A percentile compares a stretch with the other conserved stretches of the same genome.
phyloP scores from a whole-genome alignment of 2,888 invertebrate species.

The Lucinisca nassula region DNA sequence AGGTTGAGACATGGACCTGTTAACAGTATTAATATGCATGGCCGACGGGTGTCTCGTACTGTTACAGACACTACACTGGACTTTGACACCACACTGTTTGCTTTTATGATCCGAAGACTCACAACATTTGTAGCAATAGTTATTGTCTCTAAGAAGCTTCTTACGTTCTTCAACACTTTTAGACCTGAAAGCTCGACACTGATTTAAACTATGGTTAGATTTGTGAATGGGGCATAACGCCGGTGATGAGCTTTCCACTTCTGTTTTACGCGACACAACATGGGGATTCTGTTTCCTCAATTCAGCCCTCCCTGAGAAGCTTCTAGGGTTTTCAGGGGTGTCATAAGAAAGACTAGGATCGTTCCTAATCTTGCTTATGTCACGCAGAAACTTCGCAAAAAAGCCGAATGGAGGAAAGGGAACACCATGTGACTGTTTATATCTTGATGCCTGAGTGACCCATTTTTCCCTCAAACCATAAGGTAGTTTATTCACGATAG shows the following conservation, averaged over 20 bases:
- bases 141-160: not conserved
- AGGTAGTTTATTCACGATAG: slow-evolving; percentile 23
- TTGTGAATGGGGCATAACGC: not conserved
- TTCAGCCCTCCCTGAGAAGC: too few relatives aligned
- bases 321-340: not conserved
- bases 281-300: too few relatives aligned
- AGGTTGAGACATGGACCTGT: not conserved
- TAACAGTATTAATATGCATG: slow-evolving; percentile 6
- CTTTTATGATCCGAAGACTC: not conserved
- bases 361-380: slow-evolving; percentile 1
- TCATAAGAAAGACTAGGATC: slow-evolving; percentile 26
- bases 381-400: slow-evolving; percentile 3
- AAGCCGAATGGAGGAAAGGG: slow-evolving; percentile 19
- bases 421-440: slow-evolving; percentile 14
- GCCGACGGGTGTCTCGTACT: slow-evolving; percentile 18
- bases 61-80: slow-evolving; percentile 13
- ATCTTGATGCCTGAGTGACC: slow-evolving; percentile 6
- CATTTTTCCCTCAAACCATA: slow-evolving; percentile 26
- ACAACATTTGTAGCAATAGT: slow-evolving; percentile 35
- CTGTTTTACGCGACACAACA: not conserved
- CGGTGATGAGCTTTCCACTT: too few relatives aligned
- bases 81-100: not conserved
- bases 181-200: not conserved
- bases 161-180: not conserved
- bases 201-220: not conserved